Percentiles rank a stretch among this genome's conserved stretches.
These are phyloP conservation scores for Camelus bactrianus DNA, from an alignment of 2,113 vertebrate species.

Conservation along the genomic window DNA sequence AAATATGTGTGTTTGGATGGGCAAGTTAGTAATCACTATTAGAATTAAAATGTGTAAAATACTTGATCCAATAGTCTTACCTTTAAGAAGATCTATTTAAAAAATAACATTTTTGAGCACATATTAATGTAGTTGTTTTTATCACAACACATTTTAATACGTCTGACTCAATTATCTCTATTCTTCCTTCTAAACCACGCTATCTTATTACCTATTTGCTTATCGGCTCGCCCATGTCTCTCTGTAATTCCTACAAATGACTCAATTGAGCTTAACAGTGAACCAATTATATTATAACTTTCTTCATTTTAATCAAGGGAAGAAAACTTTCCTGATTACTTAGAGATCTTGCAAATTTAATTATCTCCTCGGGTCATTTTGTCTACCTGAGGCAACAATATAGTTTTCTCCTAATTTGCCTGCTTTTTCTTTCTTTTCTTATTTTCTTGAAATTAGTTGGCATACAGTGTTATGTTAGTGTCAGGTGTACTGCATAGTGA, in stretches of 20 bases:
- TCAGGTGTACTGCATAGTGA: not conserved
- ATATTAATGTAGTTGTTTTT: conserved; percentile 50
- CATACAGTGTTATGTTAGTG: not conserved
- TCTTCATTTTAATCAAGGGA: conserved; percentile 58
- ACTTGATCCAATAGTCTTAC: not conserved
- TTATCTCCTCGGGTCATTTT: conserved; percentile 23
- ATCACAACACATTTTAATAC: not conserved
- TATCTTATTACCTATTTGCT: conserved; percentile 18
- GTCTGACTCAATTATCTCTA: not conserved
- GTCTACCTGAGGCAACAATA: conserved; percentile 29
- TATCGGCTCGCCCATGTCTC: not conserved
- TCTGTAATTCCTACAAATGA: conserved; percentile 26
- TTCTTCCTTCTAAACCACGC: not conserved
- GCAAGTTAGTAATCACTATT: not conserved
- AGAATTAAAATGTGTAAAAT: conserved; percentile 21
- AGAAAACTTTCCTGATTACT: not conserved
- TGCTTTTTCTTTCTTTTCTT: not conserved
- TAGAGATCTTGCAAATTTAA: conserved; percentile 29
- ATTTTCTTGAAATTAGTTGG: no score
- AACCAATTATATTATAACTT: conserved; percentile 45
- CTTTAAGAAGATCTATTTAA: not conserved
- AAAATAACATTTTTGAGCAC: not conserved
- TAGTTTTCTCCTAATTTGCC: not conserved
- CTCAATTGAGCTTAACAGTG: conserved; percentile 7
- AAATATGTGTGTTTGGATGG: not conserved